Conservation (phyloP, 2,113 vertebrate genomes). For the Eulemur rufifrons region DNA sequence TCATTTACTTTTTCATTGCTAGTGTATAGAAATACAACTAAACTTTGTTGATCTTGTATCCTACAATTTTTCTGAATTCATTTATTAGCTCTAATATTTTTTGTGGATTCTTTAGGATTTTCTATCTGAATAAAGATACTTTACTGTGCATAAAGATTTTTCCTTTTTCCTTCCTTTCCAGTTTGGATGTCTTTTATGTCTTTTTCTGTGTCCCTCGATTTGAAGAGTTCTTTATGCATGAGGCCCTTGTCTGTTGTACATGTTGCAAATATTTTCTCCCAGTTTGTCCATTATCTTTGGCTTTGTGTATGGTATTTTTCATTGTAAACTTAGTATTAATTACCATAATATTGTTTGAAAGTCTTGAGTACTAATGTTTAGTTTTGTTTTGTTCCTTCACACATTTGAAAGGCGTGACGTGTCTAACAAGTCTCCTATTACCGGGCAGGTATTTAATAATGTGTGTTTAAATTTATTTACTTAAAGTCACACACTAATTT, state of each 20-base stretch:
- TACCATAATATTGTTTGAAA: not conserved
- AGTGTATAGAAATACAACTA: not conserved
- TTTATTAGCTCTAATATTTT: not conserved
- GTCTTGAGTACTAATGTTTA: not conserved
- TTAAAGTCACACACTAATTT: not conserved
- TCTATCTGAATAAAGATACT: not conserved
- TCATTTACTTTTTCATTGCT: not conserved
- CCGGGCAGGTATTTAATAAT: too few species aligned
- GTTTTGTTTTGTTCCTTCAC: not conserved
- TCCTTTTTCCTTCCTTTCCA: not conserved
- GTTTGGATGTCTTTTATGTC: not conserved
- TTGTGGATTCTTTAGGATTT: not conserved
- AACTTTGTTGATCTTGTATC: not conserved
- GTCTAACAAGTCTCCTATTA: not conserved
- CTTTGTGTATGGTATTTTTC: not conserved
- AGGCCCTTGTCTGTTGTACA: not conserved
- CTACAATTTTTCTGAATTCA: not conserved
- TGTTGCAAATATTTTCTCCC: not conserved
- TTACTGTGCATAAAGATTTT: not conserved
- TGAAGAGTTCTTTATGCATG: not conserved
- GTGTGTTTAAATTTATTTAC: not conserved
- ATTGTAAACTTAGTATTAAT: not conserved
- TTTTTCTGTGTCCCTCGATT: not conserved
- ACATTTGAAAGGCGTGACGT: not conserved
- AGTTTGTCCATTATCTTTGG: not conserved